Percentiles rank a stretch among this genome's conserved stretches.
These are phyloP conservation scores for Catharus ustulatus DNA, from an alignment of 2,797 vertebrate genomes.

Conservation along the genomic window DNA sequence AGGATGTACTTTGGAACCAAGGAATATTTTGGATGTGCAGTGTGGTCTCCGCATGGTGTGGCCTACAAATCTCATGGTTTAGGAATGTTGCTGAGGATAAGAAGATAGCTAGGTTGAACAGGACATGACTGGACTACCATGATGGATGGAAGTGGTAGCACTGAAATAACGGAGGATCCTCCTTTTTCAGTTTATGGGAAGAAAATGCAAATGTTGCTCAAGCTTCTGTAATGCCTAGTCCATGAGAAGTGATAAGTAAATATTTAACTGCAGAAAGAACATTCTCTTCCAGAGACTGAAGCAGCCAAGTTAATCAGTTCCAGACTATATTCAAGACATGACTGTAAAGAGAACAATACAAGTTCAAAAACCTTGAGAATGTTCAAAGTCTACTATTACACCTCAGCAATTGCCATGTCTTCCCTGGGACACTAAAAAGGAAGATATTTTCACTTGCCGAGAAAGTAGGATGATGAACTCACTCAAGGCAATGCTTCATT, in stretches of 20 bases:
- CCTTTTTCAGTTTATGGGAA: background rate
- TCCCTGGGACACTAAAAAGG: background rate
- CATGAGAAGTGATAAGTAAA: constrained; percentile 39
- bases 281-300: constrained; percentile 49
- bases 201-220: background rate
- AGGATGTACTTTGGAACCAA: background rate
- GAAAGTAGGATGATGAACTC: background rate
- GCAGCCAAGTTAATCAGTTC: constrained; percentile 64
- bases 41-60: background rate
- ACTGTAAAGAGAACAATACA: constrained; percentile 35
- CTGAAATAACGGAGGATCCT: background rate
- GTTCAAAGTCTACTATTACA: constrained; percentile 32
- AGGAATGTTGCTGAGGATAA: background rate
- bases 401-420: background rate
- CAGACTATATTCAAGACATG: constrained; percentile 15
- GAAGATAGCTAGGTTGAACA: background rate
- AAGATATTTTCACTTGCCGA: background rate
- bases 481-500: background rate
- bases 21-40: background rate
- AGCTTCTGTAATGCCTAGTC: constrained; percentile 25
- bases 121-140: background rate
- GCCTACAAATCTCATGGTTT: background rate
- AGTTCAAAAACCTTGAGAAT: constrained; percentile 45
- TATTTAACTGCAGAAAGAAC: constrained; percentile 69
- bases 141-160: background rate